Conservation (phyloP, 2,888 invertebrate genomes). For the Orchesellides sinensis region DNA sequence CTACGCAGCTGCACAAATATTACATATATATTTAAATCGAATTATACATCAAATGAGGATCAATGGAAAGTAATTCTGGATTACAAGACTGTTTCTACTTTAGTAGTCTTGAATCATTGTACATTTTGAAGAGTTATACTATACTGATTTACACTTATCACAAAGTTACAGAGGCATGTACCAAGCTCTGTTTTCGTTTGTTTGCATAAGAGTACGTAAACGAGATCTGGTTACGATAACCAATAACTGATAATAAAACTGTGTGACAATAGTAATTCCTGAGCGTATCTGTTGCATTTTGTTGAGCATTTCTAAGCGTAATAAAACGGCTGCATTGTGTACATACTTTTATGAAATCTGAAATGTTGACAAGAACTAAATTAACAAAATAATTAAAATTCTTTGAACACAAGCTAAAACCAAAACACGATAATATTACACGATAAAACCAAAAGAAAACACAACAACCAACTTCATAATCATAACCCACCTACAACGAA, state of each 20-base stretch:
- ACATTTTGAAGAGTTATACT: background rate
- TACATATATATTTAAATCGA: background rate
- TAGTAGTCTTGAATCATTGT: no score
- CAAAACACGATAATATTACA: background rate
- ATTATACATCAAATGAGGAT: background rate
- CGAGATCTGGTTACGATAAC: background rate
- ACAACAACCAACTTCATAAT: background rate
- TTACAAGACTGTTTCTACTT: no score
- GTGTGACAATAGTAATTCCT: no score
- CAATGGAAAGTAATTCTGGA: background rate
- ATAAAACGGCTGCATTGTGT: background rate
- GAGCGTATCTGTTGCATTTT: background rate
- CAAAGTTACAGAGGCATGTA: background rate
- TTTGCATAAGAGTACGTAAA: no score
- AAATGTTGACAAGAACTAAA: background rate
- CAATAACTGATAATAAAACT: background rate
- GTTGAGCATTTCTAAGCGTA: background rate
- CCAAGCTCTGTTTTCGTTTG: background rate
- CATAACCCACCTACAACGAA: background rate
- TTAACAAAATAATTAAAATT: no score
- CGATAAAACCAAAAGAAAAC: background rate
- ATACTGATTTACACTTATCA: background rate
- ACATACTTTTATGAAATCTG: background rate
- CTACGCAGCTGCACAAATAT: background rate
- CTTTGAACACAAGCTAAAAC: background rate